Evolutionary conservation across 1,140 invertebrate genomes (phyloP).

Genomic region (Belonocnema kinseyi): DNA sequence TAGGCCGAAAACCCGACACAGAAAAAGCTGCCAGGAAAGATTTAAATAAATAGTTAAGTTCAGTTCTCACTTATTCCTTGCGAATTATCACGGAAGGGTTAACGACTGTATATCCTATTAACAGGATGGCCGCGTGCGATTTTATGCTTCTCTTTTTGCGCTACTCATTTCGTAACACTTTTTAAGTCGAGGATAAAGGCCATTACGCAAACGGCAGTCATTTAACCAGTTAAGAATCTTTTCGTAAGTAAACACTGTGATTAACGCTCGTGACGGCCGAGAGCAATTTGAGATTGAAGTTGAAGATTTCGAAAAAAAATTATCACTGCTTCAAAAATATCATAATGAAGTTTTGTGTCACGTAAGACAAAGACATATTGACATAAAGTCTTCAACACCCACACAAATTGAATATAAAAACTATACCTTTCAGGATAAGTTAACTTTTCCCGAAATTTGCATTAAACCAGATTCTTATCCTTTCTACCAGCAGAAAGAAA

Average conservation of each 20-base stretch:
- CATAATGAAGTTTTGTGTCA: neutral
- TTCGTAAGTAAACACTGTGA: conserved; percentile 22
- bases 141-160: conserved; percentile 18
- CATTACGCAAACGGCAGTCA: conserved; percentile 26
- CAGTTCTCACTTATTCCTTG: neutral
- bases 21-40: no score
- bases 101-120: conserved; percentile 30
- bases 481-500: no score
- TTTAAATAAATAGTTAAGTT: neutral
- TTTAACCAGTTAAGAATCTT: conserved; percentile 29
- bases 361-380: neutral
- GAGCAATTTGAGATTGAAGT: neutral
- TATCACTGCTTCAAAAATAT: conserved; percentile 4
- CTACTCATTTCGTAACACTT: conserved; percentile 27
- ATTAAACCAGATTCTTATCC: no score
- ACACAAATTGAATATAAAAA: no score
- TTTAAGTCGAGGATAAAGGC: conserved; percentile 23
- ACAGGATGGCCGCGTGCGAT: conserved; percentile 23
- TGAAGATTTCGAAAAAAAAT: conserved; percentile 17
- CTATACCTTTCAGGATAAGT: no score
- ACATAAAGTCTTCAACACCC: no score
- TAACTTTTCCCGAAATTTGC: no score
- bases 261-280: conserved; percentile 14
- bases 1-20: no score
- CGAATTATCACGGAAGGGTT: conserved; percentile 15